Base-by-base conservation (phyloP, 2,888 invertebrate genomes). In the Acrocyrtus sp. region DNA sequence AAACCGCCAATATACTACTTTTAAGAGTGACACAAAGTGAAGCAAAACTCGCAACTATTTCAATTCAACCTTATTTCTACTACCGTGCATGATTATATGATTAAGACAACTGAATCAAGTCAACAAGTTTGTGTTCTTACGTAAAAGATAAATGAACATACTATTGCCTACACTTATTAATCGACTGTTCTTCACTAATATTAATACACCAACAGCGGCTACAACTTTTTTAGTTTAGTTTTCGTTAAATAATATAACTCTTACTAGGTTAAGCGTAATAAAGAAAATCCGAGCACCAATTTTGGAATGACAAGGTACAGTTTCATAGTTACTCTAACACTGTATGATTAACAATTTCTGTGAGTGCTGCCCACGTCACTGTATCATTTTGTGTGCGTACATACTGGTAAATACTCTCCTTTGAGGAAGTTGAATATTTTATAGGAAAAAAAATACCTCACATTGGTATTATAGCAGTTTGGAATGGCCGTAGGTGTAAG, bases 301-400 rank as follows among this genome's bases (percentile, higher is more conserved):
- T 57, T 68, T 70, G 70, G 70, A 70, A 62, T 70, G 70, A 70
- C 70, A 70, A 62, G 70, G 70, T 70, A 70, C 70, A 62, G 62
- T 29, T 70, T 54, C 60, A 69, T n/a, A n/a, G n/a, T n/a, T n/a
- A 61, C 54, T 54, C 56, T 43, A 34, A 51, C 26, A 62, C 50
- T 53, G 53, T 60, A 60, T 43, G 51, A 60, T 21, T 54, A 54
- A 54, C 27, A 47, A 39, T 15, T 54, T 39, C 12, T 21, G 12
- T 15, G 17, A 10, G 10, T 19, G 17, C 2, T 47, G 12, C 17
- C 47, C 17, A 22, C 22, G 22, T 19, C 34, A 21, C 39, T 54
- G 15, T 54, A 29, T 53, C 21, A n/a, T 54, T 19, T 39, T 6
- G 26, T 26, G 26, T 51, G 19, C n/a, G n/a, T 48, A n/a, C n/a